Base-by-base conservation (phyloP, 2,113 vertebrate species). In the Platycercus adscitus region DNA sequence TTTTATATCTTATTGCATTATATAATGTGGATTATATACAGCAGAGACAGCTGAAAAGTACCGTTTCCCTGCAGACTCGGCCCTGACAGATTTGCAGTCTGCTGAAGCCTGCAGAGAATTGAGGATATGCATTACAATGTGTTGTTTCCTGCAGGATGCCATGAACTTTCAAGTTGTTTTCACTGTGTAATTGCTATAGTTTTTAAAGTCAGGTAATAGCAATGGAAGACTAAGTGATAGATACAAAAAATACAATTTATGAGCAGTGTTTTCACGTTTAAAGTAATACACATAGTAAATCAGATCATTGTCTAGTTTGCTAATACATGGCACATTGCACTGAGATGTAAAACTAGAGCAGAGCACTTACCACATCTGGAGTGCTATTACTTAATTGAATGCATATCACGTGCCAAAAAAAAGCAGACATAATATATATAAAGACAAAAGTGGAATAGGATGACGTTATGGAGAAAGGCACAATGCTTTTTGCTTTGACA, bases 91-190 rank as follows among this genome's bases (percentile, higher is more conserved):
- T 97, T 96, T 97, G 93, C 86, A 87, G 88, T 77, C 86, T 94
- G 81, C 89, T 84, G 93, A 95, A 93, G 81, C 93, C 96, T 95
- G 94, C 95, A 95, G 95, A 96, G 96, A 96, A 94, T 46, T 47
- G 19, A 96, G 87, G 93, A 80, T 91, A 47, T 75, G 91, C 96
- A 96, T 95, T 93, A 83, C 78, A 95, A 79, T 93, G 77, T 6
- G 11, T 75, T 47, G 39, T 77, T 83, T 95, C 91, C 93, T 95
- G 92, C 91, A 96, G 71, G 81, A 86, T 89, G 78, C 78, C 4
- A 2, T 89, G 92, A 64, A 91, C 94, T 95, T 97, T 87, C 78
- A 80, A 78, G 69, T 89, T 95, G 80, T 93, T 91, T 97, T 90
- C 70, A 60, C 46, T 80, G 33, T 82, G 72, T 85, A 93, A 90